A percentile compares a stretch with the other conserved stretches of the same genome.
Evolutionary conservation across 1,140 invertebrate species (phyloP).

Genomic region (Drosophila ogumai): DNA sequence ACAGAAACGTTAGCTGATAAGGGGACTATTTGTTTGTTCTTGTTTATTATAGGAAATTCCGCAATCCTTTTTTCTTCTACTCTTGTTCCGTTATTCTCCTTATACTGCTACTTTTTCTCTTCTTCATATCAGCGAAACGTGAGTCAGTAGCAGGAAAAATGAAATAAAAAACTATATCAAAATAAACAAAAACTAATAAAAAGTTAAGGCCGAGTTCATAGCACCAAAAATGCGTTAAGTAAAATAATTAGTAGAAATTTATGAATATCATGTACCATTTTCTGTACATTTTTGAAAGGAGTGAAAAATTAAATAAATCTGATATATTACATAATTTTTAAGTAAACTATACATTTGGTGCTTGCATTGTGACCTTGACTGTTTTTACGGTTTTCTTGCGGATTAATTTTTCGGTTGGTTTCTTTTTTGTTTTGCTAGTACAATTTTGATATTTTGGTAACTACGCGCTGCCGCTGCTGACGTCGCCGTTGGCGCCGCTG

Average conservation of each 20-base stretch:
- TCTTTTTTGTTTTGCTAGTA: conserved; percentile 7
- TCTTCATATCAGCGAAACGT: conserved; percentile 30
- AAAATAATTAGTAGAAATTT: neutral
- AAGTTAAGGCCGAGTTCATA: neutral
- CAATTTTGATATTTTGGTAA: conserved; percentile 39
- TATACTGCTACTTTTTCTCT: conserved; percentile 1
- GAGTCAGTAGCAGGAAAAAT: conserved; percentile 31
- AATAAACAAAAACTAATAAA: conserved; percentile 13
- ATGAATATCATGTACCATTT: neutral
- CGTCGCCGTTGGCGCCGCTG: conserved; percentile 11
- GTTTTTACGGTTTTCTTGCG: conserved; percentile 2
- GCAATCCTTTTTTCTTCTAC: conserved; percentile 15
- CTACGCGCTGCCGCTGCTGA: conserved; percentile 32
- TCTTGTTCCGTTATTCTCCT: neutral
- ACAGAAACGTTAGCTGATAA: conserved; percentile 18
- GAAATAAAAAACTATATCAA: neutral
- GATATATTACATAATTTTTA: neutral
- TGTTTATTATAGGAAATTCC: conserved; percentile 25
- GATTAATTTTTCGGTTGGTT: conserved; percentile 1
- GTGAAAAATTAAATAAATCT: neutral
- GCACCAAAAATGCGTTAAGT: neutral
- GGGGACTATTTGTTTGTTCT: conserved; percentile 1
- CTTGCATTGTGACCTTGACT: conserved; percentile 1
- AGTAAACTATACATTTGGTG: neutral
- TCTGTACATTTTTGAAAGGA: neutral